Percentiles rank a stretch among this genome's conserved stretches.
phyloP scores from a whole-genome alignment of 2,797 vertebrate genomes.

The Hozukius guyotensis region DNA sequence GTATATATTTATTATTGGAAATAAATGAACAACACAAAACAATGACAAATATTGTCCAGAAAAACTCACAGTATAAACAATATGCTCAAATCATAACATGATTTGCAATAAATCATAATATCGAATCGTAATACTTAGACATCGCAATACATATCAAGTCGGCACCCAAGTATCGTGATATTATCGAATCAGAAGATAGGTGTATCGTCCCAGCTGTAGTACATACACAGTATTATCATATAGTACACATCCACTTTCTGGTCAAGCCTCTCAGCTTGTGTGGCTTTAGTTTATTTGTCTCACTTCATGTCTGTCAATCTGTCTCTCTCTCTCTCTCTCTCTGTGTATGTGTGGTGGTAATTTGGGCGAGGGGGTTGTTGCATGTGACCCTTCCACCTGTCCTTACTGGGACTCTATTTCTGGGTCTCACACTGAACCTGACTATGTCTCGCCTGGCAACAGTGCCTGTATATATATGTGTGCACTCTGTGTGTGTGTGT shows the following conservation, averaged over 20 bases:
- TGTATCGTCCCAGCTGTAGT: too few species aligned
- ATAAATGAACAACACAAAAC: too few species aligned
- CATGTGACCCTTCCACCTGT: conserved; percentile 65
- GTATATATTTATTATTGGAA: too few species aligned
- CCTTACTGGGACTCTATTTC: conserved; percentile 62
- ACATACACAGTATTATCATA: background rate
- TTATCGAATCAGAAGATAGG: too few species aligned
- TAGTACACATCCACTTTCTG: background rate
- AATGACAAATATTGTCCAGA: too few species aligned
- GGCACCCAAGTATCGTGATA: too few species aligned
- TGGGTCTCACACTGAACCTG: conserved; percentile 57
- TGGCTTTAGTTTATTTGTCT: conserved; percentile 13
- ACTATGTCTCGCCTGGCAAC: conserved; percentile 69
- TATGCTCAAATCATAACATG: too few species aligned
- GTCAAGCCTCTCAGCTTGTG: background rate
- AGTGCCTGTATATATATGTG: conserved; percentile 30
- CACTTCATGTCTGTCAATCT: background rate
- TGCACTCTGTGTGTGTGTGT: background rate
- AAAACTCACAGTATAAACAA: too few species aligned
- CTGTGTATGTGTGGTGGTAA: conserved; percentile 30
- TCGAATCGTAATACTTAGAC: too few species aligned
- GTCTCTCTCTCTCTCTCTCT: background rate
- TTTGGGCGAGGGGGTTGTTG: conserved; percentile 36
- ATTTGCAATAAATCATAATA: too few species aligned
- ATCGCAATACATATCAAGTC: too few species aligned